A percentile compares a stretch with the other conserved stretches of the same genome.
Evolutionary conservation across 2,888 invertebrate species (phyloP).

Genomic region (Mellilla xanthometata): DNA sequence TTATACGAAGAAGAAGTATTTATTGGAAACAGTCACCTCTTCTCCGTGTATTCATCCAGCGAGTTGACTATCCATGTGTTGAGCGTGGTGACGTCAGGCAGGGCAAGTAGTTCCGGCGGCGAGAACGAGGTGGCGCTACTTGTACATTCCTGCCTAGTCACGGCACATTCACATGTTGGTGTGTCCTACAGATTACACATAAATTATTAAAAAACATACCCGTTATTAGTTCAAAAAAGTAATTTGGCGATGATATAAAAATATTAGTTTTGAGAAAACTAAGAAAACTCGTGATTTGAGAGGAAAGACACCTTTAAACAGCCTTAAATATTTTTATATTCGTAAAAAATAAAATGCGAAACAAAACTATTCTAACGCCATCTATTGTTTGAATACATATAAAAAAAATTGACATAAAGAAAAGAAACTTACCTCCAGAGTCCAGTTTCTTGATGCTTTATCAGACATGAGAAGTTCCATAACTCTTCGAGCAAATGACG

Average conservation of each 20-base stretch:
- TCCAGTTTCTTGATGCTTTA: conserved; percentile 51
- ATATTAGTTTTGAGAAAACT: no score
- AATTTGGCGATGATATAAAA: conserved; percentile 8
- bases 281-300: no score
- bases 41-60: conserved; percentile 77
- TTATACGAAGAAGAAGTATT: no score
- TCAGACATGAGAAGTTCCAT: conserved; percentile 40
- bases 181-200: no score
- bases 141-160: conserved; percentile 58
- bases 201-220: no score
- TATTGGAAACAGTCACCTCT: no score
- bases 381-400: neutral
- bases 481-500: conserved; percentile 49
- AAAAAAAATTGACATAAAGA: neutral
- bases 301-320: no score
- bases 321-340: no score
- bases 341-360: no score
- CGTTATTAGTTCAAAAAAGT: no score
- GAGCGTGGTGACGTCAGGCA: conserved; percentile 63
- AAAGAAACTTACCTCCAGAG: conserved; percentile 40
- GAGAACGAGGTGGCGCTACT: conserved; percentile 23
- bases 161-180: conserved; percentile 68
- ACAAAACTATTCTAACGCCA: no score
- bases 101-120: conserved; percentile 49
- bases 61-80: conserved; percentile 79